Conservation (phyloP, 2,113 vertebrate species). For the Sclerurus mexicanus region DNA sequence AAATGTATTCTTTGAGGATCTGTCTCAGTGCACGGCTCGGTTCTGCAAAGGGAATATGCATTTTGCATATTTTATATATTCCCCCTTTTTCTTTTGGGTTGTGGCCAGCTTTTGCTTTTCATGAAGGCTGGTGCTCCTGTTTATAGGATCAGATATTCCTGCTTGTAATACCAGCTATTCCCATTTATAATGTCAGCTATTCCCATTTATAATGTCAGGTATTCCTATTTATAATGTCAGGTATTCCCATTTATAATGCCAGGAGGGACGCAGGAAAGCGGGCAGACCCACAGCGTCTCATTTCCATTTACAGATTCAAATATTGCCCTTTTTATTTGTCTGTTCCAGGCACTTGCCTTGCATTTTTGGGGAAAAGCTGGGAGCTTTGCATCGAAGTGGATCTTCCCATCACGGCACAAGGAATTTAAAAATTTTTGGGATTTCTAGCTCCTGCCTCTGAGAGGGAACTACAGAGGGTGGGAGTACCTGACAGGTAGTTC, state of each 20-base stretch:
- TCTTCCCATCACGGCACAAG: background rate
- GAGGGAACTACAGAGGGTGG: background rate
- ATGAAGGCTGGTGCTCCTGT: background rate
- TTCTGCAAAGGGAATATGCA: background rate
- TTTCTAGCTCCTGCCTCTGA: background rate
- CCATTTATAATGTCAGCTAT: background rate
- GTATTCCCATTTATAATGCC: background rate
- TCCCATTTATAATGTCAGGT: background rate
- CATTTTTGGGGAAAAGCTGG: background rate
- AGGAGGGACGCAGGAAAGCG: background rate
- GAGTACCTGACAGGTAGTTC: background rate
- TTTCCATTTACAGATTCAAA: background rate
- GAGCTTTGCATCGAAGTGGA: background rate
- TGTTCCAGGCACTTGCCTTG: background rate
- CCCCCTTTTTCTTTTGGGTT: background rate
- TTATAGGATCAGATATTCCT: background rate
- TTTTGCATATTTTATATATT: background rate
- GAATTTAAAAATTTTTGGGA: background rate
- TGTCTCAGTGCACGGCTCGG: background rate
- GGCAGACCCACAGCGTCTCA: background rate
- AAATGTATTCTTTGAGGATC: background rate
- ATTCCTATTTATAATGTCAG: background rate
- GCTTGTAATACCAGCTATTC: background rate
- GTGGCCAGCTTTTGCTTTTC: background rate
- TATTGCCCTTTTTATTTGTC: background rate